phyloP scores from a whole-genome alignment of 2,797 vertebrate species.

The Enteromius thamalakanensis region DNA sequence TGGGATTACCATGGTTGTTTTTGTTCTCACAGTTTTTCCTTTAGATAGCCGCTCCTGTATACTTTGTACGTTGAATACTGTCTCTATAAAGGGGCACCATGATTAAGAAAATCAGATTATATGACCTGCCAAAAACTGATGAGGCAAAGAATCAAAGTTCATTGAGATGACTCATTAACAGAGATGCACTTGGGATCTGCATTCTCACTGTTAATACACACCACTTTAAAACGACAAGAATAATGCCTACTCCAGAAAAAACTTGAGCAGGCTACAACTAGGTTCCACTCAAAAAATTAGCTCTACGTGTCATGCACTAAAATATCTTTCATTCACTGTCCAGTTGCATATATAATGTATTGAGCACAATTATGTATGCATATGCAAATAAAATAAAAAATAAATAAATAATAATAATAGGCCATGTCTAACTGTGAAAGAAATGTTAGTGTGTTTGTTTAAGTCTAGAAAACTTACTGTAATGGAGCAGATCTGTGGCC shows the following conservation, averaged over 20 bases:
- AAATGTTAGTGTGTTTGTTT: not conserved
- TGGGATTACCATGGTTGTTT: not conserved
- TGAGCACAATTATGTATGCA: not conserved
- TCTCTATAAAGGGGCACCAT: not conserved
- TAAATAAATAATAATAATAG: not conserved
- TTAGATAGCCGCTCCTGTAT: not conserved
- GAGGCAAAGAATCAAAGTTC: constrained; percentile 58
- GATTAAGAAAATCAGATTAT: not conserved
- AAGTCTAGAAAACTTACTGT: constrained; percentile 62
- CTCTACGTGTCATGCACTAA: not conserved
- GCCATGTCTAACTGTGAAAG: not conserved
- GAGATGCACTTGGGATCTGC: not conserved
- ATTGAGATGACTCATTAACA: constrained; percentile 55
- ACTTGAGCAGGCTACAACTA: not conserved
- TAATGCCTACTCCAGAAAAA: not conserved
- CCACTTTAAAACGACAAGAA: not conserved
- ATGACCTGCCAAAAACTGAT: not conserved
- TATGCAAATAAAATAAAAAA: not conserved
- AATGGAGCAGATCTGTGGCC: not conserved
- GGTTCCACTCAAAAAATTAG: not conserved
- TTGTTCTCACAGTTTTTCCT: not conserved
- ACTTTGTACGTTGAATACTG: not conserved
- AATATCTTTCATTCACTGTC: not conserved
- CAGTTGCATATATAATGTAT: not conserved
- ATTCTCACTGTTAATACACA: too few relatives aligned